phyloP scores from a whole-genome alignment of 2,797 vertebrate genomes.

The Chlorospingus semifuscus region DNA sequence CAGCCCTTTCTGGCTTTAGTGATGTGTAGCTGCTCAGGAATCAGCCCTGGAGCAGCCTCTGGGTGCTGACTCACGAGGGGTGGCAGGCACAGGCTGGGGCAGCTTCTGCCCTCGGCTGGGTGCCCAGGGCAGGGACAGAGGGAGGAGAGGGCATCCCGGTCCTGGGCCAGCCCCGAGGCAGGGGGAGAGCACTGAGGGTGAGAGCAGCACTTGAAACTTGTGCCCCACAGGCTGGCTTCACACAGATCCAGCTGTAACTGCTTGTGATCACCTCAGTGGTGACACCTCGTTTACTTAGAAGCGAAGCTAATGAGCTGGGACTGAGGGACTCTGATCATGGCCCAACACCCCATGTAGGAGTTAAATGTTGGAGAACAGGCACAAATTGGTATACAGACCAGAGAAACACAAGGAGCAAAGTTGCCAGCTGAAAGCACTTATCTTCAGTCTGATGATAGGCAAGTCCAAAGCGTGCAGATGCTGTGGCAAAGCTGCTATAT shows the following conservation, averaged over 20 bases:
- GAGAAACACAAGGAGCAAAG: background rate
- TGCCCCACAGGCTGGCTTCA: background rate
- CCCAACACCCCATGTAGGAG: background rate
- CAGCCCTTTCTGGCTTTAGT: background rate
- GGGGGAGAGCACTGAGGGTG: background rate
- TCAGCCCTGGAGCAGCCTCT: background rate
- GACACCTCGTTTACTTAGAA: background rate
- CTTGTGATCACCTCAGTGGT: too few species aligned
- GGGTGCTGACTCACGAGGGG: background rate
- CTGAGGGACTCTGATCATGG: background rate
- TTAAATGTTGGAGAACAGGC: background rate
- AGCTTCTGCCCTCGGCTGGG: background rate
- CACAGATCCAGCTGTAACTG: background rate
- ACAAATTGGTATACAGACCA: background rate
- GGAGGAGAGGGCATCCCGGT: background rate
- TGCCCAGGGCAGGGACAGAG: background rate
- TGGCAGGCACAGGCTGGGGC: background rate
- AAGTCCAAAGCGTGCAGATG: background rate
- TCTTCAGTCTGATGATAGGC: background rate
- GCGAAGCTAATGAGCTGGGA: background rate
- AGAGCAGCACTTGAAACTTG: background rate
- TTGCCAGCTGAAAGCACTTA: background rate
- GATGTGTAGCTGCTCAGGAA: accelerated
- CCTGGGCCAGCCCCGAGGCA: background rate
- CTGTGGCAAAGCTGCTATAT: background rate